Conservation (phyloP, 2,113 vertebrate genomes). For the Protobothrops mucrosquamatus region DNA sequence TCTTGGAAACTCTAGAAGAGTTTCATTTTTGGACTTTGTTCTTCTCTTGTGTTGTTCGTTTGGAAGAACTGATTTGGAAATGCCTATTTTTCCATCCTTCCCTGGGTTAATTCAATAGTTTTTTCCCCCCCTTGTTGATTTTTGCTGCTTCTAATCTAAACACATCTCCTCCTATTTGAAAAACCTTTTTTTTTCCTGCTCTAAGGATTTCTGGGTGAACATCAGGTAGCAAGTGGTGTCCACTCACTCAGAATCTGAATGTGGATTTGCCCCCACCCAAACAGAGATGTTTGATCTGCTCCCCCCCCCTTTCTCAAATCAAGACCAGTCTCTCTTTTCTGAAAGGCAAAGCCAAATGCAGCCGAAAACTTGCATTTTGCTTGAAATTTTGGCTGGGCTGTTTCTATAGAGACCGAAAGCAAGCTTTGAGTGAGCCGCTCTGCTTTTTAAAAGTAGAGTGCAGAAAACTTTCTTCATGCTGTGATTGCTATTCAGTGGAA, state of each 20-base stretch:
- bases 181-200: fast-evolving
- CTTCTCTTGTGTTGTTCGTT: neutral
- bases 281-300: conserved; percentile 13
- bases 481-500: conserved; percentile 90
- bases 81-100: neutral
- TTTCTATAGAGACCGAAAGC: conserved; percentile 94
- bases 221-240: neutral
- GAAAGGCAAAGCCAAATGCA: conserved; percentile 68
- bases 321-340: conserved; percentile 57
- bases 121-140: neutral
- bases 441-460: conserved; percentile 95
- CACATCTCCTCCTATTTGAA: neutral
- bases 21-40: neutral
- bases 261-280: neutral
- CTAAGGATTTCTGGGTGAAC: neutral
- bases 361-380: conserved; percentile 88
- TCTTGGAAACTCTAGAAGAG: neutral
- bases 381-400: conserved; percentile 90
- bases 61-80: neutral
- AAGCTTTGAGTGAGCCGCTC: conserved; percentile 87
- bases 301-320: neutral
- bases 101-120: neutral
- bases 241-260: conserved; percentile 52
- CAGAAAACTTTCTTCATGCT: conserved; percentile 97
- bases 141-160: neutral